Evolutionary conservation across 1,140 invertebrate genomes (phyloP).

Genomic region (Anthonomus grandis): DNA sequence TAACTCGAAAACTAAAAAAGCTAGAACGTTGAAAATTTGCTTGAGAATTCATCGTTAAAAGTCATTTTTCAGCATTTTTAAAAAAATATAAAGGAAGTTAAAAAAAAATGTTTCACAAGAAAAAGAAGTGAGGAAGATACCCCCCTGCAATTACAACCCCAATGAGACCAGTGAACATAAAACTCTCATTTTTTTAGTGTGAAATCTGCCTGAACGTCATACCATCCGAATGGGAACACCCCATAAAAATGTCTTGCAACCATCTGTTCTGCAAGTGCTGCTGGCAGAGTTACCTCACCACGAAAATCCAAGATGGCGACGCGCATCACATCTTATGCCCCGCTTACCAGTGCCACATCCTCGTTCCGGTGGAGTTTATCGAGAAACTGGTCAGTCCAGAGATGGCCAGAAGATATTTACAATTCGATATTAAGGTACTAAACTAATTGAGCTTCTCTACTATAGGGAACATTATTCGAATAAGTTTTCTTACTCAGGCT

Average conservation of each 20-base stretch:
- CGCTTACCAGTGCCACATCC: slow-evolving; percentile 61
- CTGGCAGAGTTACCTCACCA: slow-evolving; percentile 66
- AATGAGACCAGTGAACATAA: too few relatives aligned
- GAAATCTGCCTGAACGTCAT: slow-evolving; percentile 59
- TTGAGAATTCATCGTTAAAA: too few relatives aligned
- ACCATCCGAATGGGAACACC: slow-evolving; percentile 41
- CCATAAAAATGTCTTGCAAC: slow-evolving; percentile 54
- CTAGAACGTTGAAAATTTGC: too few relatives aligned
- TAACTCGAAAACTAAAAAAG: too few relatives aligned
- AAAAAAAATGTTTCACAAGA: too few relatives aligned
- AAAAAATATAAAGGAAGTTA: too few relatives aligned
- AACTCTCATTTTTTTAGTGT: slow-evolving; percentile 49
- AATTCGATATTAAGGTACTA: slow-evolving; percentile 74
- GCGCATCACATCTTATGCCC: slow-evolving; percentile 67
- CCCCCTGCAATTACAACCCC: too few relatives aligned
- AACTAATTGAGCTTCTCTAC: slow-evolving; percentile 2
- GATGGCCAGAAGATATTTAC: slow-evolving; percentile 64
- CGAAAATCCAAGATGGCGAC: slow-evolving; percentile 67
- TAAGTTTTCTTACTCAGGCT: slow-evolving; percentile 50
- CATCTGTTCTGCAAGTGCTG: slow-evolving; percentile 66
- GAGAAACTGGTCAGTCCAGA: slow-evolving; percentile 64
- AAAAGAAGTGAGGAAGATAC: too few relatives aligned
- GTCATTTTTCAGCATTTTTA: too few relatives aligned
- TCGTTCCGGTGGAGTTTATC: slow-evolving; percentile 68
- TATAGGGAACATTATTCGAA: too few relatives aligned